Base-by-base conservation (phyloP, 1,140 invertebrate species). In the Agraylea sexmaculata region DNA sequence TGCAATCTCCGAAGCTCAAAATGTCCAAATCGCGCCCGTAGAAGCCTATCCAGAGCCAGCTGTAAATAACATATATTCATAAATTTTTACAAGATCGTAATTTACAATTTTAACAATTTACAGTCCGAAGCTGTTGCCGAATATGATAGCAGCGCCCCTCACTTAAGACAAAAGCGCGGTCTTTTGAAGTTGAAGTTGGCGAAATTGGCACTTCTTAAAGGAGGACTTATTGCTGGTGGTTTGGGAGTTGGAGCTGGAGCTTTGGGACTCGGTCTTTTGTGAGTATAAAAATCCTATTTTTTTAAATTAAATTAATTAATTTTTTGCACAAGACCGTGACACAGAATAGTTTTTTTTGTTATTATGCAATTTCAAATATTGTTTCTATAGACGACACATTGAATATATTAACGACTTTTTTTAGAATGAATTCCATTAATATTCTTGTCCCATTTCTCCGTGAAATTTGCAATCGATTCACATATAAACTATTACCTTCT, bases 131-230 rank as follows among this genome's bases (percentile, higher is more conserved):
- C 11, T 27, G n/a, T 10, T 28, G 25, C 12, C 18, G 33, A 27
- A 37, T 3, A 19, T 1, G 31, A 34, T 2, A 17, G 11, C 30
- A 34, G 30, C 5, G 30, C 23, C 2, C 18, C 22, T n/a, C 40
- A 29, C 10, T 21, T 31, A 2, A 39, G 46, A 27, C 30, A 37
- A 11, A 48, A 48, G 30, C 28, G 46, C 2, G 34, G 29, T 8
- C 42, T 48, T 22, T 31, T 48, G 17, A 47, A 47, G 31, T 21
- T 47, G 37, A 47, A 47, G 20, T 37, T 48, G 18, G 34, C 29
- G 7, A 48, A 48, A 27, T 20, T 45, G n/a, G 42, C 34, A 10
- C 42, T 48, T 1, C 29, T 48, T 17, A 47, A 47, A 28, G 39
- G 39, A 16, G 36, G 36, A 42, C 35, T 42, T 4, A 16, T n/a